These are phyloP conservation scores for Pluvianellus socialis DNA, from an alignment of 2,113 vertebrate genomes.

Conservation along the genomic window DNA sequence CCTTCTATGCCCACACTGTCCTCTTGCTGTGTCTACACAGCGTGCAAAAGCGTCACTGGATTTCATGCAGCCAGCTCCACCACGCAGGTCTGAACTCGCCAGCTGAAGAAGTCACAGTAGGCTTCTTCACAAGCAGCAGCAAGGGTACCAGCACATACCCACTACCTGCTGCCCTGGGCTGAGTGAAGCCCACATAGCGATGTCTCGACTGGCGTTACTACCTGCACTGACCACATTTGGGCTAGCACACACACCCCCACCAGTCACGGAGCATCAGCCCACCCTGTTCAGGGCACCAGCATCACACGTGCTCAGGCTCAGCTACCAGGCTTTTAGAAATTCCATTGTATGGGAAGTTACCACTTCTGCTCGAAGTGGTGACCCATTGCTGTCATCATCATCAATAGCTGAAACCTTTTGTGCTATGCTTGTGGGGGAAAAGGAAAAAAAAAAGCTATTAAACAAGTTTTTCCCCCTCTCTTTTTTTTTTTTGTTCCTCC, in stretches of 20 bases:
- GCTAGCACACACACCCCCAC: not conserved
- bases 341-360: rapidly evolving
- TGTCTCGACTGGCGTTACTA: not conserved
- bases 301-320: rapidly evolving
- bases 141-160: not conserved
- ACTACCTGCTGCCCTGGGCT: too few species aligned
- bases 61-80: not conserved
- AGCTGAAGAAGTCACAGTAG: not conserved
- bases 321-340: not conserved
- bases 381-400: not conserved
- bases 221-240: not conserved
- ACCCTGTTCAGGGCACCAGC: not conserved
- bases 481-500: not conserved
- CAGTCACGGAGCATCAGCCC: not conserved
- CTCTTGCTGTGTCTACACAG: not conserved
- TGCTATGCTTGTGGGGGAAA: not conserved
- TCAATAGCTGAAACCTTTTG: not conserved
- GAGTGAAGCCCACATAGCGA: rapidly evolving
- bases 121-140: not conserved
- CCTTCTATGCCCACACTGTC: not conserved
- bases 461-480: not conserved
- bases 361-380: not conserved
- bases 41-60: rapidly evolving
- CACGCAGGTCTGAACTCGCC: not conserved
- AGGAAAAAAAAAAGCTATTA: not conserved